Percentiles rank a stretch among this genome's conserved stretches.
Conservation (phyloP, 1,140 invertebrate genomes). For the Caenorhabditis latens region DNA sequence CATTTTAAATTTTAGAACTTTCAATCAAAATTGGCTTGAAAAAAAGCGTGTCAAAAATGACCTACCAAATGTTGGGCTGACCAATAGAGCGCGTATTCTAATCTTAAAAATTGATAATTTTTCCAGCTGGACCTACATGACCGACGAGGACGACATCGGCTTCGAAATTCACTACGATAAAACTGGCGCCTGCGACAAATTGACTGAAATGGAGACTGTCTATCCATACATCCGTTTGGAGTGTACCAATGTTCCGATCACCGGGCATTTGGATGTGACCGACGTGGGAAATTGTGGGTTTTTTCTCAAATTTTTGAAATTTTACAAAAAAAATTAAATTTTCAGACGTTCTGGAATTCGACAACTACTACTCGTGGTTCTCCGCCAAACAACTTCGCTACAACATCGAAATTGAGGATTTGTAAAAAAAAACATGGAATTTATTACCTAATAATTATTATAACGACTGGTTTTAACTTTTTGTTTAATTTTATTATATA, state of each 20-base stretch:
- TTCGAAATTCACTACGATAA: constrained; percentile 76
- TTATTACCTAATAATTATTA: constrained; percentile 13
- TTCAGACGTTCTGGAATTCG: constrained; percentile 77
- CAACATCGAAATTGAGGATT: constrained; percentile 77
- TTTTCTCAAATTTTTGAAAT: background rate
- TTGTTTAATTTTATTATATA: background rate
- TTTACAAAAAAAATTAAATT: background rate
- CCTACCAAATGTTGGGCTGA: too few relatives aligned
- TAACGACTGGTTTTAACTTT: background rate
- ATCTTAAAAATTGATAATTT: background rate
- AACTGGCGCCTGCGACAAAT: constrained; percentile 70
- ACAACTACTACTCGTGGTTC: constrained; percentile 78
- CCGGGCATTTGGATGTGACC: constrained; percentile 73
- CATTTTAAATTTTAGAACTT: too few relatives aligned
- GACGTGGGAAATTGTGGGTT: constrained; percentile 74
- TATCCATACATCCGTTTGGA: constrained; percentile 77
- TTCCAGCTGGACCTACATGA: constrained; percentile 77
- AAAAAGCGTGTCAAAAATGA: too few relatives aligned
- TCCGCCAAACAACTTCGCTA: constrained; percentile 76
- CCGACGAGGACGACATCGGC: constrained; percentile 76
- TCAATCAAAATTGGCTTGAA: too few relatives aligned
- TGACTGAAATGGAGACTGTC: constrained; percentile 77
- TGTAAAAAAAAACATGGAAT: constrained; percentile 24
- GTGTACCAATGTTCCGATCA: constrained; percentile 75
- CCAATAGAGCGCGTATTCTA: background rate